phyloP scores from a whole-genome alignment of 2,888 invertebrate genomes.

The Epinotia demarniana region DNA sequence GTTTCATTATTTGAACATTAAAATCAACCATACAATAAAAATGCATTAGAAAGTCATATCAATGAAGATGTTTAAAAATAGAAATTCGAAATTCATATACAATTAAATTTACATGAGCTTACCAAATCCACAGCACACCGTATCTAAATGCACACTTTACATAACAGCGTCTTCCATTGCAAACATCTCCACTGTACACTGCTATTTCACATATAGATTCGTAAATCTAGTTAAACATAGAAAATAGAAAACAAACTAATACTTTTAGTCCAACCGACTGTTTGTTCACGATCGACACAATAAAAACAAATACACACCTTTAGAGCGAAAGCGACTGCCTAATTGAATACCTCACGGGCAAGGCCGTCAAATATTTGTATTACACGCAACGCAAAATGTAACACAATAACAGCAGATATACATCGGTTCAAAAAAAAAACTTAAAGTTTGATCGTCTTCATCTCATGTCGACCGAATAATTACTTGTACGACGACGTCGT shows the following conservation, averaged over 20 bases:
- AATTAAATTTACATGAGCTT: background rate
- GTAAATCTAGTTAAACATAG: conserved; percentile 37
- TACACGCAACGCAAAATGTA: no score
- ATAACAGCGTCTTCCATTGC: background rate
- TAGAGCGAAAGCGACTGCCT: background rate
- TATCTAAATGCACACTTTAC: background rate
- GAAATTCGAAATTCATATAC: background rate
- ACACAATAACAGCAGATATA: no score
- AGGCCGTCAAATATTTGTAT: no score
- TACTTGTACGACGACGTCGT: no score
- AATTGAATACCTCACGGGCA: background rate
- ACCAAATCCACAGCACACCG: background rate
- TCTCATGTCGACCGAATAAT: no score
- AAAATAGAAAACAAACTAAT: conserved; percentile 45
- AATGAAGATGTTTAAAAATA: conserved; percentile 30
- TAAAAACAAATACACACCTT: conserved; percentile 25
- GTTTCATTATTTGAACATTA: background rate
- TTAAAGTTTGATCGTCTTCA: no score
- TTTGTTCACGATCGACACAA: conserved; percentile 44
- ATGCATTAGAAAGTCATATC: conserved; percentile 18
- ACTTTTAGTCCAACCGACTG: conserved; percentile 43
- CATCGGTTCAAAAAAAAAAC: no score
- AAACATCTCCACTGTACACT: conserved; percentile 21
- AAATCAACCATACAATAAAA: conserved; percentile 10
- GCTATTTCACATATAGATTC: conserved; percentile 12